Evolutionary conservation across 2,888 invertebrate species (phyloP).

Genomic region (Ophion costatus): DNA sequence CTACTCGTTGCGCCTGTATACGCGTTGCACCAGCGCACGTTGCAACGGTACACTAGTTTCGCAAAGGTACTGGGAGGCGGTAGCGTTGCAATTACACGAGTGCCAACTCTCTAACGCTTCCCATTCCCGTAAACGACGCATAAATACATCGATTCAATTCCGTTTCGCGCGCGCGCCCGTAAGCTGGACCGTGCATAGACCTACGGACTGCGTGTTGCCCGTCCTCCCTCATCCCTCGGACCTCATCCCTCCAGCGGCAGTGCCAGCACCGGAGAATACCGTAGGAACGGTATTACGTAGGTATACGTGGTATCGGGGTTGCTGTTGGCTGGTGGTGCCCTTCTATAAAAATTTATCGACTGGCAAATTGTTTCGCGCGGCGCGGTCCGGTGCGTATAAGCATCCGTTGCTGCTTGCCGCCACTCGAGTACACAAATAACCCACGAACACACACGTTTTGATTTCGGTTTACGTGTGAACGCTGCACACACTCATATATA

Average conservation of each 20-base stretch:
- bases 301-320: slow-evolving; percentile 48
- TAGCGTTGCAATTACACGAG: slow-evolving; percentile 81
- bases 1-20: slow-evolving; percentile 24
- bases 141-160: slow-evolving; percentile 84
- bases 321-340: slow-evolving; percentile 63
- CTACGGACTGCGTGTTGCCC: slow-evolving; percentile 19
- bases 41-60: slow-evolving; percentile 28
- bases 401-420: slow-evolving; percentile 62
- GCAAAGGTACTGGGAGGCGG: slow-evolving; percentile 59
- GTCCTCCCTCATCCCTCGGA: slow-evolving; percentile 6
- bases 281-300: slow-evolving; percentile 53
- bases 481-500: slow-evolving; percentile 8
- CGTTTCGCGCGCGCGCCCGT: slow-evolving; percentile 79
- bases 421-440: slow-evolving; percentile 62
- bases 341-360: slow-evolving; percentile 84
- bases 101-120: slow-evolving; percentile 79
- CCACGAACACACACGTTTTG: slow-evolving; percentile 40
- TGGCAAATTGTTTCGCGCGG: slow-evolving; percentile 83
- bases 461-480: not conserved
- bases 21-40: slow-evolving; percentile 19
- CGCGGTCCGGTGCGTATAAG: slow-evolving; percentile 77
- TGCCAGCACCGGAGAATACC: slow-evolving; percentile 27
- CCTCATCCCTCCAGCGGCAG: slow-evolving; percentile 5
- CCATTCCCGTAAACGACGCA: slow-evolving; percentile 81
- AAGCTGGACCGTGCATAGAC: slow-evolving; percentile 61